Base-by-base conservation (phyloP, 2,888 invertebrate species). In the Drosophila aldrichi region DNA sequence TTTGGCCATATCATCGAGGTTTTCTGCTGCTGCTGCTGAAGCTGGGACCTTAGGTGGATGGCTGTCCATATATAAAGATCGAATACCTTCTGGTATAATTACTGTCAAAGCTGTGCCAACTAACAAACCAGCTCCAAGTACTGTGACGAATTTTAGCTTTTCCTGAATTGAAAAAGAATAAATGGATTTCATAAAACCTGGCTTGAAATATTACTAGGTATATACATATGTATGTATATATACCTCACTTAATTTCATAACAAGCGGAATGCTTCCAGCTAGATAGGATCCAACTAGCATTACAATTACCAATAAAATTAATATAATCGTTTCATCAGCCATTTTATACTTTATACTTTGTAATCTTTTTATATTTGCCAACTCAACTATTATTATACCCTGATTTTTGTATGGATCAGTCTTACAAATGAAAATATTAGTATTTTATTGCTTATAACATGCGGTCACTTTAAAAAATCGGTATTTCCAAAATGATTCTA, bases 61-160 rank as follows among this genome's bases (percentile, higher is more conserved):
- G 44, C 46, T 79, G 18, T 94, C 94, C 57, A 93, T 93, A 80
- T 95, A 96, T 56, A 98, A 91, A 0, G 97, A 96, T 68, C 98
- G 95, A n/a, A 99, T 97, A 8, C 99, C 99, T 94, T 99, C 99
- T 0, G 99, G 99, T 82, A 99, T 99, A 62, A 99, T 99, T 0
- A 99, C 99, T 7, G 98, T 97, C 38, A 99, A 93, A 0, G 99
- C 99, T 34, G 99, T 99, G 2, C 99, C 99, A 1, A 99, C 98
- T 1, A 99, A 94, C 9, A 99, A 94, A 1, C 99, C 99, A 9
- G 99, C 99, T 59, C 99, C 99, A 76, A 99, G 95, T 16, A 99
- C 97, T 34, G 99, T 98, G 40, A 99, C 96, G 89, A 97, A 95
- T 91, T 98, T 97, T 38, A 99, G 94, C 92, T 98, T 98, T 70